Evolutionary conservation across 2,797 vertebrate genomes (phyloP).

Genomic region (Thalassophryne amazonica): DNA sequence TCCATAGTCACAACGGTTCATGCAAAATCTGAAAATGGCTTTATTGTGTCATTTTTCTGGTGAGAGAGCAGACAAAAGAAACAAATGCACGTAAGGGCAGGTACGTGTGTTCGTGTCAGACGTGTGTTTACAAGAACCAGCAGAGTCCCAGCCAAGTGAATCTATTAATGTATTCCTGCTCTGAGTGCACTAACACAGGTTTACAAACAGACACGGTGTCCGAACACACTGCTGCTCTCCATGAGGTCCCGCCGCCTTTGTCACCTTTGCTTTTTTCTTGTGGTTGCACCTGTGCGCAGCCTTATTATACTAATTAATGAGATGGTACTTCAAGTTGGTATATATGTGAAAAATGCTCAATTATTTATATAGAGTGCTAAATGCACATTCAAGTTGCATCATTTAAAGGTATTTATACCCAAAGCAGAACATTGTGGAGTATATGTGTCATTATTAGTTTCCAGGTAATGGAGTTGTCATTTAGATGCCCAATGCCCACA

Average conservation of each 20-base stretch:
- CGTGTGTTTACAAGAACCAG: slow-evolving; percentile 72
- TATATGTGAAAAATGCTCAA: not conserved
- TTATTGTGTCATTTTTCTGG: slow-evolving; percentile 62
- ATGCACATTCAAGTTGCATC: too few relatives aligned
- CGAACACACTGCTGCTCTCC: slow-evolving; percentile 55
- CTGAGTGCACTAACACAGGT: slow-evolving; percentile 63
- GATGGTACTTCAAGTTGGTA: not conserved
- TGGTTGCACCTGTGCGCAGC: slow-evolving; percentile 35
- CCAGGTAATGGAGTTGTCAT: too few relatives aligned
- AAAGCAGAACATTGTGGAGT: too few relatives aligned
- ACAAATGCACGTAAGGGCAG: too few relatives aligned
- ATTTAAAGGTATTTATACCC: too few relatives aligned
- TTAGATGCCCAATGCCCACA: too few relatives aligned
- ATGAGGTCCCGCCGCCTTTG: slow-evolving; percentile 51
- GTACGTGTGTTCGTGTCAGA: slow-evolving; percentile 34
- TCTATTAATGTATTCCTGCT: slow-evolving; percentile 75
- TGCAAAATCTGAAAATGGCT: slow-evolving; percentile 73
- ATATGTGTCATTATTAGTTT: too few relatives aligned
- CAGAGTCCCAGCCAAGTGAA: slow-evolving; percentile 70
- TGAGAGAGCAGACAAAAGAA: not conserved
- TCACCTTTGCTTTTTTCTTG: slow-evolving; percentile 30
- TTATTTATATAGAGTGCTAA: not conserved
- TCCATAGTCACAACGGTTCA: slow-evolving; percentile 58
- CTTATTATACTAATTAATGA: slow-evolving; percentile 19
- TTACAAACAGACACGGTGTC: slow-evolving; percentile 63